These are phyloP conservation scores for Nannobrachium achirus DNA, from an alignment of 2,113 vertebrate species.

Conservation along the genomic window DNA sequence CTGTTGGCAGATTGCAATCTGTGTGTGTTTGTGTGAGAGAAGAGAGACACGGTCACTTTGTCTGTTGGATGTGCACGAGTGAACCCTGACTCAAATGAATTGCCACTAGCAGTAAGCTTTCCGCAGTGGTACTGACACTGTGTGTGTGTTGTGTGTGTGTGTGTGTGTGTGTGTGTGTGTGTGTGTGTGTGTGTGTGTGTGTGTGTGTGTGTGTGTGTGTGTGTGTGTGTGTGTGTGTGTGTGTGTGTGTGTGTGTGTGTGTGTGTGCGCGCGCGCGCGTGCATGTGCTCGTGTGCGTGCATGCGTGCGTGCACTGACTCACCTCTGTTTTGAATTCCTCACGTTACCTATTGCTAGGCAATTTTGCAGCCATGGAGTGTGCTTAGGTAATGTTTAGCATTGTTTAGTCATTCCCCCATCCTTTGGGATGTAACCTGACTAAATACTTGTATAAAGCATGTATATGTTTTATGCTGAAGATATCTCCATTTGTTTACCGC, in stretches of 20 bases:
- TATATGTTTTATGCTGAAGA: not conserved
- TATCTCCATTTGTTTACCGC: too few relatives aligned
- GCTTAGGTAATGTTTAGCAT: constrained; percentile 24
- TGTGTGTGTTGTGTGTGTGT: not conserved
- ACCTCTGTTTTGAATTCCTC: not conserved
- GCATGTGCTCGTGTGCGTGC: not conserved
- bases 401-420: constrained; percentile 16
- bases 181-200: constrained; percentile 9
- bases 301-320: not conserved
- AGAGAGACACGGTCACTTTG: constrained; percentile 12
- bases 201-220: too few relatives aligned
- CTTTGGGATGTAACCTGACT: constrained; percentile 1
- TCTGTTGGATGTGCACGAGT: not conserved
- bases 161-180: not conserved
- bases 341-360: constrained; percentile 8
- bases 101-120: not conserved
- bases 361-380: constrained; percentile 28
- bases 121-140: not conserved
- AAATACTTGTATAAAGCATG: too few relatives aligned
- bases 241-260: not conserved
- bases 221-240: not conserved
- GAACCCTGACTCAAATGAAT: not conserved
- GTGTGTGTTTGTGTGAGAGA: constrained; percentile 12
- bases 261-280: not conserved
- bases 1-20: constrained; percentile 16